Percentiles rank a stretch among this genome's conserved stretches.
phyloP scores from a whole-genome alignment of 2,797 vertebrate species.

The Cossypha niveicapilla region DNA sequence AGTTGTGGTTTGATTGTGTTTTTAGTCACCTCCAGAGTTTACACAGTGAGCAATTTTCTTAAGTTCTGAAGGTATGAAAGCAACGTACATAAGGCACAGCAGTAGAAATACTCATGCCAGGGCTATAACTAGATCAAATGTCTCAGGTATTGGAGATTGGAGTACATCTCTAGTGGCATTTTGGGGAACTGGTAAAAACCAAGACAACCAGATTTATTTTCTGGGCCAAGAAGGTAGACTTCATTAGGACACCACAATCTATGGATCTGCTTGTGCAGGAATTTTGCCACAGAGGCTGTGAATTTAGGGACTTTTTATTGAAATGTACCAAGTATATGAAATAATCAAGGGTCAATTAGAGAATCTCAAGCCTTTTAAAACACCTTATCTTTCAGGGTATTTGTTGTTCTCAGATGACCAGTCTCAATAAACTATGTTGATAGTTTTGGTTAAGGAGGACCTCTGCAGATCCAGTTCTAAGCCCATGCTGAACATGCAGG shows the following conservation, averaged over 20 bases:
- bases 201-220: neutral
- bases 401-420: neutral
- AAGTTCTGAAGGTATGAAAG: neutral
- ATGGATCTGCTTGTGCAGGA: neutral
- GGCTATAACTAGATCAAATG: neutral
- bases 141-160: neutral
- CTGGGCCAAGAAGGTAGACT: neutral
- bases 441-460: neutral
- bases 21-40: slow-evolving; percentile 5
- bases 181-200: neutral
- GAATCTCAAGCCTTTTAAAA: neutral
- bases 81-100: neutral
- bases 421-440: neutral
- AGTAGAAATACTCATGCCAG: neutral
- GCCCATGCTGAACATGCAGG: neutral
- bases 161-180: neutral
- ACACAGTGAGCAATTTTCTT: neutral
- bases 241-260: neutral
- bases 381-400: neutral
- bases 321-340: neutral
- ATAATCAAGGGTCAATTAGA: neutral
- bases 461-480: neutral
- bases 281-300: too few species aligned
- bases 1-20: slow-evolving; percentile 58
- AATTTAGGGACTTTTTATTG: neutral